Base-by-base conservation (phyloP, 2,797 vertebrate species). In the Alectoris magna region DNA sequence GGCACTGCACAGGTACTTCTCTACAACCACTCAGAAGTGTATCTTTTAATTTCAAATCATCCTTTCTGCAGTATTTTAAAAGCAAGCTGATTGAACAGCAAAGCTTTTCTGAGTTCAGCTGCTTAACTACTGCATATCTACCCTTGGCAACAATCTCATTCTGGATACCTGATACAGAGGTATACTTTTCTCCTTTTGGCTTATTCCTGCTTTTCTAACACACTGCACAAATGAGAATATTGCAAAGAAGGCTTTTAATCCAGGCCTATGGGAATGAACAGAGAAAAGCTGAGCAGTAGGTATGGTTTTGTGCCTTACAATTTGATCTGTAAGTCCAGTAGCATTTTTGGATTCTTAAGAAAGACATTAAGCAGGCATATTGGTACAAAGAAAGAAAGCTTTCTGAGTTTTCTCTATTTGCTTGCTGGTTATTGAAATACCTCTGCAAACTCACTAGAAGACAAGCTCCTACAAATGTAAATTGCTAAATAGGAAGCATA, bases 1-100 rank as follows among this genome's bases (percentile, higher is more conserved):
- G 98, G 99, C 58, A 99, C 99, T 2, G 98, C 99, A 4, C 99
- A 99, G 99, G 99, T 99, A 97, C 73, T 69, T 4, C n/a, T 59
- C 55, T 64, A 58, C 10, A 69, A 46, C n/a, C 56, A 8, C 27
- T 71, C 44, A 27, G 43, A 58, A 43, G 4, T 85, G 5, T 43
- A 4, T 68, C 9, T 48, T 72, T 39, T 75, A 34, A 21, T 76
- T 88, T 68, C 58, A n/a, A 29, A 17, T 72, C 18, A 6, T 71
- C 21, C 15, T 22, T 91, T 77, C 17, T 78, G 2, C 23, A 39
- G 17, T 12, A 16, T 13, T 63, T 55, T 75, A n/a, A 44, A 78
- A 62, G 24, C 15, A 31, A 76, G 38, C 43, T 85, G 49, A 31
- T 29, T 44, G 19, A 74, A 80, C 26, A 87, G 39, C 29, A 83